Percentiles rank a stretch among this genome's conserved stretches.
Evolutionary conservation across 2,113 vertebrate species (phyloP).

Genomic region (Channa maculata): DNA sequence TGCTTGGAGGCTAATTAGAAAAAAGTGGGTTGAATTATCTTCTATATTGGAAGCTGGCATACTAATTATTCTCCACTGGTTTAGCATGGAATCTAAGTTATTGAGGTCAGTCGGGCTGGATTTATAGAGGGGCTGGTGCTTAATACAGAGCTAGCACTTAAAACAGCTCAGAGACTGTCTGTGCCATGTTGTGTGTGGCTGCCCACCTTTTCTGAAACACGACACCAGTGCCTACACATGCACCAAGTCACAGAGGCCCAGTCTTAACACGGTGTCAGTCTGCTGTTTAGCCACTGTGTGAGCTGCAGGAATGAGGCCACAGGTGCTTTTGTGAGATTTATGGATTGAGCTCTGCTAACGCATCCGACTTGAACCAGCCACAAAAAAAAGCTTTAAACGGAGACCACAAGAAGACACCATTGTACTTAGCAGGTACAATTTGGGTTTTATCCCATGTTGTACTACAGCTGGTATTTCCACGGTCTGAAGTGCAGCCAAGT

Average conservation of each 20-base stretch:
- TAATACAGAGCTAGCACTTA: conserved; percentile 63
- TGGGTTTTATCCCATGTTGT: not conserved
- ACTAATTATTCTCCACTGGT: conserved; percentile 47
- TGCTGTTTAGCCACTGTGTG: conserved; percentile 54
- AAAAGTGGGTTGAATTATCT: conserved; percentile 38
- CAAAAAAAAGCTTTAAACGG: conserved; percentile 2
- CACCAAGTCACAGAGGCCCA: conserved; percentile 24
- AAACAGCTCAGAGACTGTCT: conserved; percentile 56
- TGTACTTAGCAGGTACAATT: not conserved
- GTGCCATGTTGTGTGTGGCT: conserved; percentile 49
- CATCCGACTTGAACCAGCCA: conserved; percentile 20
- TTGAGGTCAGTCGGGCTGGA: conserved; percentile 60
- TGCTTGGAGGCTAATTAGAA: conserved; percentile 33
- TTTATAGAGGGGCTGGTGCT: conserved; percentile 46
- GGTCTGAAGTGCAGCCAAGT: conserved; percentile 5
- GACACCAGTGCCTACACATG: conserved; percentile 42
- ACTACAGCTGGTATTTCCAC: not conserved
- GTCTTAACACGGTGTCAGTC: conserved; percentile 71
- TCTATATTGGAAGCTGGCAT: conserved; percentile 20
- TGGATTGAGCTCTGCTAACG: conserved; percentile 32
- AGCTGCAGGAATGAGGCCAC: conserved; percentile 74
- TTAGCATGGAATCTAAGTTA: conserved; percentile 40
- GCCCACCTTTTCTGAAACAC: conserved; percentile 72
- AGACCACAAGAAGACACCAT: conserved; percentile 12
- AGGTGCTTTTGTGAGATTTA: conserved; percentile 64